Base-by-base conservation (phyloP, 2,888 invertebrate species). In the Nomada hirtipes region DNA sequence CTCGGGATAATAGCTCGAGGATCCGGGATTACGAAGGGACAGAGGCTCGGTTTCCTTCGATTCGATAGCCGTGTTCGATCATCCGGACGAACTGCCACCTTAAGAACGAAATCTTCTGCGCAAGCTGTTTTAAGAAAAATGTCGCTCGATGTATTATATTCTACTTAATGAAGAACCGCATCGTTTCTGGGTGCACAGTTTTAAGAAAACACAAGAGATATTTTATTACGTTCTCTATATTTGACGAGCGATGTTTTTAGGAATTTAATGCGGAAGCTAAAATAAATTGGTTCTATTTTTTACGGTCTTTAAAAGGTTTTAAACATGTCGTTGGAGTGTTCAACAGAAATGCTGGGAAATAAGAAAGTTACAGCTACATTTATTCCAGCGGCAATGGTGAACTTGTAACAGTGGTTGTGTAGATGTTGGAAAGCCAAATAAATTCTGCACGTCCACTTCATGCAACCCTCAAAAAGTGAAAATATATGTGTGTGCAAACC, bases 21-120 rank as follows among this genome's bases (percentile, higher is more conserved):
- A 84, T 86, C 82, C 72, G 73, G 90, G 90, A 91, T 91, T 92
- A 90, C 84, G 83, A 86, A 84, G 83, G 88, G 85, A 85, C 77
- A 87, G 87, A 83, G 79, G 70, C 83, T 81, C 81, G 86, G 82
- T 86, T 88, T 83, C 86, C 87, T 89, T 90, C 90, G 89, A 82
- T 88, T 91, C 91, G 89, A 91, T 90, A 90, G 89, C 88, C 89
- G 85, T 84, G 87, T 87, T 91, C 86, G 90, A 90, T 88, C 84
- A 79, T 83, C 82, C 82, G 86, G 84, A 89, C 83, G 84, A 90
- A 77, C 83, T 88, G 87, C 80, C 85, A 86, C 86, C 82, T 82
- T 83, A 76, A 75, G 57, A 79, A 78, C 75, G 76, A 60, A 73
- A 55, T 75, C 47, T 82, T 89, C 87, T 81, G 81, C 76, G 44